A percentile compares a stretch with the other conserved stretches of the same genome.
These are phyloP conservation scores for Microdon myrmicae DNA, from an alignment of 2,888 invertebrate species.

Conservation along the genomic window DNA sequence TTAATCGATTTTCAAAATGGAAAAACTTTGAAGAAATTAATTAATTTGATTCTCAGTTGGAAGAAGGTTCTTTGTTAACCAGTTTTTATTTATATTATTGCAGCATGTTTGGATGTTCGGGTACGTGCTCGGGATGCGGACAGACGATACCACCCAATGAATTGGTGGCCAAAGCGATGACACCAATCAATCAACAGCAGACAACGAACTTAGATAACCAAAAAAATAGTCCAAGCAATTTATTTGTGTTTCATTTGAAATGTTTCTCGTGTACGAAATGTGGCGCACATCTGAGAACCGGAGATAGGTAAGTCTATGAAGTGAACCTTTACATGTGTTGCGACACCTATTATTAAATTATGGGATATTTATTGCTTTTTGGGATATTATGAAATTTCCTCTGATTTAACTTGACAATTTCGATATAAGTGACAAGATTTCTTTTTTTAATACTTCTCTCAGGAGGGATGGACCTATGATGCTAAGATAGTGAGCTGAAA, in stretches of 20 bases:
- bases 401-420: no score
- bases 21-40: constrained; percentile 40
- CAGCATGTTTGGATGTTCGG: constrained; percentile 92
- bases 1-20: constrained; percentile 50
- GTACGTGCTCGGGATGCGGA: constrained; percentile 91
- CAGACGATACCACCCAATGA: constrained; percentile 93
- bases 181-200: constrained; percentile 58
- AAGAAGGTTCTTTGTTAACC: no score
- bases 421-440: background rate
- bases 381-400: no score
- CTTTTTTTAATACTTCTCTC: background rate
- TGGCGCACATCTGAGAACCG: constrained; percentile 86
- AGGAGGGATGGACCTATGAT: no score
- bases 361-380: no score
- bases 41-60: constrained; percentile 42
- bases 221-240: constrained; percentile 69
- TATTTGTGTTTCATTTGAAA: constrained; percentile 91
- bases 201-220: constrained; percentile 67
- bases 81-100: constrained; percentile 55
- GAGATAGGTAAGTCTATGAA: constrained; percentile 78
- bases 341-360: no score
- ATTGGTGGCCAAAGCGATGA: constrained; percentile 82
- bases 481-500: no score
- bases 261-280: constrained; percentile 97
- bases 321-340: no score